Conservation (phyloP, 2,888 invertebrate species). For the Malachius bipustulatus region DNA sequence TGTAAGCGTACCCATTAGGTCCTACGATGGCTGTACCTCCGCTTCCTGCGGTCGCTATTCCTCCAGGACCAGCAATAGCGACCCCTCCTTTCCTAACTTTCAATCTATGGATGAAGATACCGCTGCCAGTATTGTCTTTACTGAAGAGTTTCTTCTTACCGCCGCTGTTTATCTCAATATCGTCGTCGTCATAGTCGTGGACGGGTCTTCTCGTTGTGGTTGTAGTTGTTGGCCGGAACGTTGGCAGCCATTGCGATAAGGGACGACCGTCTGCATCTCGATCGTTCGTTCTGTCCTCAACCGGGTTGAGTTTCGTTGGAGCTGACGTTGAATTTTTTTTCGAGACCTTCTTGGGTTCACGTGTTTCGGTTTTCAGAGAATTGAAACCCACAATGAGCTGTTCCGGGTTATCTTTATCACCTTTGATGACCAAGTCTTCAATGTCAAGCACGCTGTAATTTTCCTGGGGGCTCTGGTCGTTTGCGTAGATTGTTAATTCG, state of each 20-base stretch:
- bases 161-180: slow-evolving; percentile 23
- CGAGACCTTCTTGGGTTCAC: slow-evolving; percentile 13
- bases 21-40: slow-evolving; percentile 73
- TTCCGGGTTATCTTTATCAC: slow-evolving; percentile 10
- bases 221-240: slow-evolving; percentile 19
- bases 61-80: slow-evolving; percentile 72
- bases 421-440: slow-evolving; percentile 16
- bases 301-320: not conserved
- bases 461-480: not conserved
- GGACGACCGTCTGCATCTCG: not conserved
- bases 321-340: not conserved
- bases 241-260: slow-evolving; percentile 18
- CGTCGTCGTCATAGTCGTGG: slow-evolving; percentile 21
- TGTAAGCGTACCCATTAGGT: slow-evolving; percentile 64
- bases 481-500: slow-evolving; percentile 16
- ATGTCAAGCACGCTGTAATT: slow-evolving; percentile 12
- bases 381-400: slow-evolving; percentile 9
- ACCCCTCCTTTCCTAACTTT: slow-evolving; percentile 65
- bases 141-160: slow-evolving; percentile 30
- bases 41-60: slow-evolving; percentile 65
- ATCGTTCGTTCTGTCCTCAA: not conserved
- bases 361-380: not conserved
- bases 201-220: slow-evolving; percentile 15
- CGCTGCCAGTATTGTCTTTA: slow-evolving; percentile 40
- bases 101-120: slow-evolving; percentile 56